Evolutionary conservation across 1,140 invertebrate genomes (phyloP).

Genomic region (Heliothis virescens): DNA sequence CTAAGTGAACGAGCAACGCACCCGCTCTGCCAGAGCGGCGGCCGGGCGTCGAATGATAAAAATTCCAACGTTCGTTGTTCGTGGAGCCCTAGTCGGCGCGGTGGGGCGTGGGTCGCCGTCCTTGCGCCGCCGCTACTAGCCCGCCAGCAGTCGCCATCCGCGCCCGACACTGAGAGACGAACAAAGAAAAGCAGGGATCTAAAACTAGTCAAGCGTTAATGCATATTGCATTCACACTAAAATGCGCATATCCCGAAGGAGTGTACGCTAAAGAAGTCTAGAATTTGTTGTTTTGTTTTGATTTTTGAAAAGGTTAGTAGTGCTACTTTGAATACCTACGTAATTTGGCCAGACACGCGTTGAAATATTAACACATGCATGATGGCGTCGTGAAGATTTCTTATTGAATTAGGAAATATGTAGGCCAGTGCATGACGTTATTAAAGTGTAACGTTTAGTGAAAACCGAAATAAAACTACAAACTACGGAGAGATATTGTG

Average conservation of each 20-base stretch:
- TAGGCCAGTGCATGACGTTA: conserved; percentile 35
- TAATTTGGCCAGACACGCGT: conserved; percentile 20
- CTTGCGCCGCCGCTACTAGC: conserved; percentile 53
- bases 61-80: conserved; percentile 40
- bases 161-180: conserved; percentile 55
- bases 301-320: conserved; percentile 69
- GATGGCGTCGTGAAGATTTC: conserved; percentile 52
- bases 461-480: not conserved
- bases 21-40: conserved; percentile 25
- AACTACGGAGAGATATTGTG: not conserved
- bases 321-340: conserved; percentile 53
- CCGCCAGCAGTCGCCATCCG: conserved; percentile 56
- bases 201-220: conserved; percentile 45
- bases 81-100: conserved; percentile 54
- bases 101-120: conserved; percentile 63
- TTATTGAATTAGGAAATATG: conserved; percentile 2
- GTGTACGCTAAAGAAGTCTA: conserved; percentile 55
- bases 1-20: conserved; percentile 16
- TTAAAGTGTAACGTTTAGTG: conserved; percentile 28
- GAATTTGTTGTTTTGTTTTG: conserved; percentile 57
- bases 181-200: conserved; percentile 60
- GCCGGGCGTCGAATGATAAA: conserved; percentile 62
- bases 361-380: conserved; percentile 47
- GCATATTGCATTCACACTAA: conserved; percentile 46
- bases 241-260: conserved; percentile 18